Evolutionary conservation across 1,140 invertebrate genomes (phyloP), one percentile per base, ranked within the genome.

Genomic region (Formica selysi): DNA sequence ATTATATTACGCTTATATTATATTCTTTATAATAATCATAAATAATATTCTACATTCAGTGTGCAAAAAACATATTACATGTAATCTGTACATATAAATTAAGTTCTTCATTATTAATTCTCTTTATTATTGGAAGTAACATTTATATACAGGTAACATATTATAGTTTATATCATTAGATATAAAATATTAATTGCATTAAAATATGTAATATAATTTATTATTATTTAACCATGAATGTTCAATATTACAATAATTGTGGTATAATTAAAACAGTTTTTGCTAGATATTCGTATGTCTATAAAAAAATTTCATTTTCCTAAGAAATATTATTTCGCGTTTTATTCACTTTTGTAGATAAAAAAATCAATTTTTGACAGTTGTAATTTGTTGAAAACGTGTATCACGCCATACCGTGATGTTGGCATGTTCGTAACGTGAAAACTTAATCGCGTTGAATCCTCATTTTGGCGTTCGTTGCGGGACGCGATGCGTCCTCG

Each of bases 401-500:
- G 44, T 65, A 51, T 51, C 38, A n/a, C 41, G 11, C 19, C 65
- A 48, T 54, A 44, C n/a, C 80, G 22, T 32, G 32, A 80, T 68
- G 54, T 44, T 54, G 54, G 54, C 51, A n/a, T 57, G 48, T 41
- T 32, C 36, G 79, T 29, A 44, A 73, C 29, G 79, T 74, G 79
- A 83, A 83, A 83, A 61, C 68, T 83, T 83, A 83, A 83, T 83
- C 79, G 79, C 65, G 71, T 83, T 83, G 79, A 83, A 61, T 83
- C 54, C 68, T 83, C 68, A 71, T 74, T 80, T 36, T 38, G 19
- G 38, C 79, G 29, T 73, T 44, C 67, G 79, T 83, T 48, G 54
- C 79, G 29, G 68, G 68, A 74, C 41, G 38, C 38, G 54, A 36
- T 51, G 78, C 70, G 26, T 76, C 61, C 73, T 51, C 81, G 59